Evolutionary conservation across 2,113 vertebrate species (phyloP), one percentile per base, ranked within the genome.

Genomic region (Equus quagga): DNA sequence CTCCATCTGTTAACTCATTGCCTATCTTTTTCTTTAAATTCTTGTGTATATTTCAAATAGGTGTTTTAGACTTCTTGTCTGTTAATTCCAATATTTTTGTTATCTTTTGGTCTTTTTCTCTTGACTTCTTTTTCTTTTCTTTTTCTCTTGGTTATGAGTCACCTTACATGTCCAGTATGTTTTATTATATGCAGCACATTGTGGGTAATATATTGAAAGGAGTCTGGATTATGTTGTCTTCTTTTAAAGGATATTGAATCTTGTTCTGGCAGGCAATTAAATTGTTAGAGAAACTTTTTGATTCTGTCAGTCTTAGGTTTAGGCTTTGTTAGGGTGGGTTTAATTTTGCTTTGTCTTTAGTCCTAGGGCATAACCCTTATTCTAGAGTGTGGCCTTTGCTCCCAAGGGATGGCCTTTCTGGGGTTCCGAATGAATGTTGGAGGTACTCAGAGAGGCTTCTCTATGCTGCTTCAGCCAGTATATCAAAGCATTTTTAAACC

Each of bases 201-300:
- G 7, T 78, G 28, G 26, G 33, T 65, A 58, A 19, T 65, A 82
- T 86, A 36, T 70, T 92, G 62, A 89, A 64, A 86, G 54, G 12
- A 79, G 10, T 72, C n/a, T 94, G 56, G 13, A 82, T 75, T 89
- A 88, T 72, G 26, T 33, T 92, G 33, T 69, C 3, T 67, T 75
- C n/a, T 94, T 76, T 41, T 89, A 89, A 96, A 80, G 21, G 28
- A n/a, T 60, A 46, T 49, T 90, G 36, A 60, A 60, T 84, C 86
- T 75, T 80, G 3, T 69, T 67, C 41, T 73, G 8, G 10, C 17
- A 76, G 18, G 10, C 13, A 54, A 28, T n/a, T 79, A 58, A 86
- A 81, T 60, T 85, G 31, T 41, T 82, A 4, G 54, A 78, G 17
- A 36, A 58, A 49, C 23, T 62, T 69, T 9, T 62, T 76, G n/a